Conservation (phyloP, 2,797 vertebrate genomes). For the Echeneis naucrates region DNA sequence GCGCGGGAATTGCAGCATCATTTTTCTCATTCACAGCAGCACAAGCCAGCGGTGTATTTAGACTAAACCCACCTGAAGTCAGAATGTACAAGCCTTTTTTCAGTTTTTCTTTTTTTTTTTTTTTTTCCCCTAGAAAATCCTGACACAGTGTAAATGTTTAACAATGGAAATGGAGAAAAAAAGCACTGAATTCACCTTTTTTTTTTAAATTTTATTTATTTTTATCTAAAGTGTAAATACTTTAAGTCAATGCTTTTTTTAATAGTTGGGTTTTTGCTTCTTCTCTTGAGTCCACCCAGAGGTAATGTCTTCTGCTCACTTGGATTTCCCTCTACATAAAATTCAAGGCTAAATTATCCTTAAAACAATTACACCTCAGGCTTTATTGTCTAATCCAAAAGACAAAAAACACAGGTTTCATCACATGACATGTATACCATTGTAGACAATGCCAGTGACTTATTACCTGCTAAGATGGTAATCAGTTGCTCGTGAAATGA, state of each 20-base stretch:
- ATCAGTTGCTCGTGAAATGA: conserved; percentile 48
- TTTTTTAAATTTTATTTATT: not conserved
- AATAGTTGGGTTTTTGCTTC: conserved; percentile 2
- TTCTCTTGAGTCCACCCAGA: conserved; percentile 18
- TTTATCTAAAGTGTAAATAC: not conserved
- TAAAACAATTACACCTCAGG: conserved; percentile 23
- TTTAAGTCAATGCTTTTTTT: not conserved
- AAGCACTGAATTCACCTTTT: not conserved
- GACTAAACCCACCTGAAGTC: conserved; percentile 33
- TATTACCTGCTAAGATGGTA: conserved; percentile 7
- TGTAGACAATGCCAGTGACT: conserved; percentile 18
- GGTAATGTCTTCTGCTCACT: conserved; percentile 21
- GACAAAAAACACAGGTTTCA: conserved; percentile 38
- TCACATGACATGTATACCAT: conserved; percentile 19
- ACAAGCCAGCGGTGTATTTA: conserved; percentile 22
- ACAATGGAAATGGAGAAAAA: not conserved
- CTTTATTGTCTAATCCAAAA: conserved; percentile 34
- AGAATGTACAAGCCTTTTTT: not conserved
- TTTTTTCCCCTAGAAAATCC: too few relatives aligned
- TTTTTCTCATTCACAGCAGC: conserved; percentile 51
- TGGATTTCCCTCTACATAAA: conserved; percentile 17
- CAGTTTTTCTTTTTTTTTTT: too few relatives aligned
- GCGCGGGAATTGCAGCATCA: conserved; percentile 65
- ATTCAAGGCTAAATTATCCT: conserved; percentile 24
- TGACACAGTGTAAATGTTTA: conserved; percentile 1